These are phyloP conservation scores for Heliconius melpomene DNA, from an alignment of 1,140 invertebrate species.

Conservation along the genomic window DNA sequence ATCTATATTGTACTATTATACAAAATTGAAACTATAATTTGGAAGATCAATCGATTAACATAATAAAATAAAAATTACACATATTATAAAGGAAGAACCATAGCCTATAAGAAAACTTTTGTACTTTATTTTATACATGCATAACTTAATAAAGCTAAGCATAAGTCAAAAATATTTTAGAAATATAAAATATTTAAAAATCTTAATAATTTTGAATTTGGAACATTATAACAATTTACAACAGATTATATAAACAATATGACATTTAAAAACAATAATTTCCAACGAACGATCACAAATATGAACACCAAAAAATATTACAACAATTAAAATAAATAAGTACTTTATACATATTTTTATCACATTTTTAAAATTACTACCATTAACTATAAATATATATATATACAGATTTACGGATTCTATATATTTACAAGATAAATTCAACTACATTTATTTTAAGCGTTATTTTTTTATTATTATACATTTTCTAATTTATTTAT, in stretches of 20 bases:
- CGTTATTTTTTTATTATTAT: constrained; percentile 6
- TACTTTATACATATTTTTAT: background rate
- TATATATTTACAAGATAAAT: constrained; percentile 1
- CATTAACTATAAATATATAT: background rate
- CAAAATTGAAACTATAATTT: background rate
- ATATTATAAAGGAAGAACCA: background rate
- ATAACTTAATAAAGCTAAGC: background rate
- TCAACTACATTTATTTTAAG: constrained; percentile 2
- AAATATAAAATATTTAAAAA: background rate
- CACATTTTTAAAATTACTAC: background rate
- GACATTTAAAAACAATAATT: constrained; percentile 11
- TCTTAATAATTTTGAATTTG: background rate
- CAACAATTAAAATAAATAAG: background rate
- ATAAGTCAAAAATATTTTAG: background rate
- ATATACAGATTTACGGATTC: background rate
- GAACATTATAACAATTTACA: constrained; percentile 3
- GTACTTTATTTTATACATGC: background rate
- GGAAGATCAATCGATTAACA: background rate
- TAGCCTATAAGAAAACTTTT: background rate
- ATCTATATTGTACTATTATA: constrained; percentile 15
- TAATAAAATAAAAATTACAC: background rate
- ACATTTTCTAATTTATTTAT: background rate
- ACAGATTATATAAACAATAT: constrained; percentile 11
- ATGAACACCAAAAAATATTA: background rate
- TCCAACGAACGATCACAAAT: background rate